These are phyloP conservation scores for Achlya flavicornis DNA, from an alignment of 2,888 invertebrate genomes.

Conservation along the genomic window DNA sequence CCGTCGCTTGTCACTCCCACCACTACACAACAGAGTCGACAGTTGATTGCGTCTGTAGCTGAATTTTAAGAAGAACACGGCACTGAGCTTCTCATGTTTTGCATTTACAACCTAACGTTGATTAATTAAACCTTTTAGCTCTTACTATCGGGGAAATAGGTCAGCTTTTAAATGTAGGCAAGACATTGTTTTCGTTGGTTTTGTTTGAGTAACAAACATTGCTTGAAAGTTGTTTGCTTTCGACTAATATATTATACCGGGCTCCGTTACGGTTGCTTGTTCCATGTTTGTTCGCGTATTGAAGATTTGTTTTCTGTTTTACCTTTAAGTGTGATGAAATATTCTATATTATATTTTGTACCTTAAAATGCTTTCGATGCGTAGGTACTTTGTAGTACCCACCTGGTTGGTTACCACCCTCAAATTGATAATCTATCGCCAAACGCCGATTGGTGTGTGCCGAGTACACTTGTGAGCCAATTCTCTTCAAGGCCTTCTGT, in stretches of 20 bases:
- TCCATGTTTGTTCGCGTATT: background rate
- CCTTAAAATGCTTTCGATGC: too few species aligned
- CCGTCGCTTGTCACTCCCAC: background rate
- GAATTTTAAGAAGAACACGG: constrained; percentile 59
- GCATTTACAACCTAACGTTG: constrained; percentile 44
- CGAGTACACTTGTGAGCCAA: too few species aligned
- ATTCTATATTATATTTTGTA: background rate
- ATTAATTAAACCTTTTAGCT: constrained; percentile 30
- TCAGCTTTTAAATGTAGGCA: constrained; percentile 7
- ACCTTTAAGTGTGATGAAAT: background rate
- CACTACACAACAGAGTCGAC: constrained; percentile 26
- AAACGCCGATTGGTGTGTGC: too few species aligned
- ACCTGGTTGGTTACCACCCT: too few species aligned
- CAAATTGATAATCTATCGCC: too few species aligned
- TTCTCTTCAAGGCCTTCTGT: too few species aligned
- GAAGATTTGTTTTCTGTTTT: background rate
- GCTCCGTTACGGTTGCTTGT: background rate
- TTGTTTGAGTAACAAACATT: background rate
- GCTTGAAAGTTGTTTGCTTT: background rate
- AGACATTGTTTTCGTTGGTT: constrained; percentile 3
- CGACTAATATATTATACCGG: background rate
- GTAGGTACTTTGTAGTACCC: too few species aligned
- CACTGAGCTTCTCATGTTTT: constrained; percentile 42
- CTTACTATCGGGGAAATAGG: constrained; percentile 7
- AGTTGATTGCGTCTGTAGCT: constrained; percentile 61